Base-by-base conservation (phyloP, 2,888 invertebrate genomes). In the Helobdella robusta region DNA sequence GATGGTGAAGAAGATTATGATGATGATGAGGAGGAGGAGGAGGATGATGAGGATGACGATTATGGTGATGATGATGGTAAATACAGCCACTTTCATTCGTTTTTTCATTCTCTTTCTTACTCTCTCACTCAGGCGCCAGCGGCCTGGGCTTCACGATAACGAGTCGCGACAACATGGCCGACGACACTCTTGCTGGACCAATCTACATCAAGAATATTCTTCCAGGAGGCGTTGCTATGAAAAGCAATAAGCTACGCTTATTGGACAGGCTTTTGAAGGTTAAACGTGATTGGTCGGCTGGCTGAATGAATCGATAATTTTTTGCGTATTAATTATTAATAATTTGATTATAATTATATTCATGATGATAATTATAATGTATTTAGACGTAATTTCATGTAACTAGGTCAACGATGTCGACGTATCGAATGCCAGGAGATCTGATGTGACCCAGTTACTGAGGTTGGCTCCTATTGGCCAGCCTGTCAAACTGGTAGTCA, bases 61-160 rank as follows among this genome's bases (percentile, higher is more conserved):
- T 40, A 40, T 40, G 11, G 44, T n/a, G n/a, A 40, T 40, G 11
- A 40, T 40, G 11, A 15, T 15, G 11, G 11, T 40, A n/a, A 15
- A 40, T 40, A 15, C n/a, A 11, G 11, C 11, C 11, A 40, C 11
- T 11, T 15, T 40, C n/a, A 15, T 40, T 40, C 44, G n/a, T 15
- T 40, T 40, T 40, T 40, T 11, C n/a, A 11, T 11, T 40, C 44
- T 40, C 11, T n/a, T 15, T 40, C n/a, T 15, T 40, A n/a, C 44
- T 40, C 44, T 40, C 11, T 11, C 44, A 15, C 11, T 15, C 89
- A 82, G 93, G 92, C 0, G 85, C 86, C 56, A 87, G 89, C 75
- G 97, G 97, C 0, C 83, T 98, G 11, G 97, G 97, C n/a, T 98
- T 98, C 81, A 95, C 93, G 75, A 89, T 97, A 69, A 97, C 97